phyloP scores from a whole-genome alignment of 2,888 invertebrate species.

The Agrilus cyanescens region DNA sequence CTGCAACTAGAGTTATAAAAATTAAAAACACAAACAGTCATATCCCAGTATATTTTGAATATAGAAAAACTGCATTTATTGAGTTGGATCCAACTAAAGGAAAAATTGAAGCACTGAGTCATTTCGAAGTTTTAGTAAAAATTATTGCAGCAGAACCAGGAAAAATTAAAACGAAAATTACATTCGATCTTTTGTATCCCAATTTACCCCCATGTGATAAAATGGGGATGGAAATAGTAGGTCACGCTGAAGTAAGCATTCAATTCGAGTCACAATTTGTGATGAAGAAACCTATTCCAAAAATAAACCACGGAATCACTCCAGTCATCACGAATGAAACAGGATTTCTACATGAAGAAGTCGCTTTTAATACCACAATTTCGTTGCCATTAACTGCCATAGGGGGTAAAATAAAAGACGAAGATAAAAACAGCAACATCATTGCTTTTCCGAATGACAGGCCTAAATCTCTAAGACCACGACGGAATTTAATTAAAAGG shows the following conservation, averaged over 20 bases:
- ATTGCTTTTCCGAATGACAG: constrained; percentile 34
- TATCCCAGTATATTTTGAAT: constrained; percentile 35
- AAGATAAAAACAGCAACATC: constrained; percentile 17
- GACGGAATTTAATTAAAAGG: constrained; percentile 5
- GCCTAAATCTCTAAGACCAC: constrained; percentile 24
- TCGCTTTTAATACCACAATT: constrained; percentile 23
- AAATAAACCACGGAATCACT: constrained; percentile 28
- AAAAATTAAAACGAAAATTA: constrained; percentile 13
- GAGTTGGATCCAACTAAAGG: constrained; percentile 34
- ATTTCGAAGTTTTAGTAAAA: constrained; percentile 22
- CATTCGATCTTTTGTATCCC: constrained; percentile 21
- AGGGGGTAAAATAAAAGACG: constrained; percentile 10
- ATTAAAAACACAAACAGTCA: constrained; percentile 37
- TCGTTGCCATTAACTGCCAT: constrained; percentile 22
- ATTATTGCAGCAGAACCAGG: constrained; percentile 22
- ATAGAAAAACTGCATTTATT: constrained; percentile 33
- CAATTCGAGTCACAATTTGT: constrained; percentile 8
- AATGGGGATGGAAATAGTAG: constrained; percentile 12
- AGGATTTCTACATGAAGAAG: constrained; percentile 26
- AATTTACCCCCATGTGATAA: constrained; percentile 10
- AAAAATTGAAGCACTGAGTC: constrained; percentile 32
- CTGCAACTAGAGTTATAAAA: constrained; percentile 31
- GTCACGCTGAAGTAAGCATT: constrained; percentile 13
- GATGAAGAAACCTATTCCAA: constrained; percentile 15
- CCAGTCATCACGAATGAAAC: constrained; percentile 28